A percentile compares a stretch with the other conserved stretches of the same genome.
Conservation (phyloP, 2,888 invertebrate genomes). For the Stictocephala bisonia region DNA sequence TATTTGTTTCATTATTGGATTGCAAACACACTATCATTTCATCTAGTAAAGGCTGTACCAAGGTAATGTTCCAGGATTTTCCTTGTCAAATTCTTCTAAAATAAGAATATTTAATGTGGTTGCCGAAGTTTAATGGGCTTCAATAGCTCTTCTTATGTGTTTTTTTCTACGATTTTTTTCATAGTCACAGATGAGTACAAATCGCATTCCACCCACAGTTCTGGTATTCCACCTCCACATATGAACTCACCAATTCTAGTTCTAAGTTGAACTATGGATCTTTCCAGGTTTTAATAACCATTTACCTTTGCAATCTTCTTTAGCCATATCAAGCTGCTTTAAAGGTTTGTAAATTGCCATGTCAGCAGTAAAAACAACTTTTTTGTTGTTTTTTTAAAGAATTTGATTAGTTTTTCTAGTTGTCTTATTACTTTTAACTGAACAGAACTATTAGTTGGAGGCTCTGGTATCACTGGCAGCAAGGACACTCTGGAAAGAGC, state of each 20-base stretch:
- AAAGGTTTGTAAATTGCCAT: background rate
- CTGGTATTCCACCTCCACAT: background rate
- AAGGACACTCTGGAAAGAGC: background rate
- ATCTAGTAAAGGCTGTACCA: background rate
- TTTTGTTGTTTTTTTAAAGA: background rate
- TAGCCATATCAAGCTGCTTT: background rate
- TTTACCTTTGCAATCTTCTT: background rate
- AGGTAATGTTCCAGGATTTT: background rate
- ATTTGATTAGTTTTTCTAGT: background rate
- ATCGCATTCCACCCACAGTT: background rate
- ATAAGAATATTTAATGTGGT: background rate
- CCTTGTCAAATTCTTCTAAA: background rate
- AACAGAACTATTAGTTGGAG: background rate
- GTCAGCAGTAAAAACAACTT: background rate
- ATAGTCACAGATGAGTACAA: background rate
- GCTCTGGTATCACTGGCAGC: background rate
- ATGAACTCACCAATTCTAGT: background rate
- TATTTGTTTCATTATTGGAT: background rate
- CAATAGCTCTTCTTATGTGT: background rate
- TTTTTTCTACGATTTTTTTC: background rate
- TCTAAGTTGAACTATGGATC: background rate
- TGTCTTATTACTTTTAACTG: background rate
- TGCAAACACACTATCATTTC: too few species aligned
- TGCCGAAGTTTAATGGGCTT: background rate
- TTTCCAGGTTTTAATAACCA: too few species aligned